Conservation (phyloP, 2,113 vertebrate species). For the Eulemur macaco region DNA sequence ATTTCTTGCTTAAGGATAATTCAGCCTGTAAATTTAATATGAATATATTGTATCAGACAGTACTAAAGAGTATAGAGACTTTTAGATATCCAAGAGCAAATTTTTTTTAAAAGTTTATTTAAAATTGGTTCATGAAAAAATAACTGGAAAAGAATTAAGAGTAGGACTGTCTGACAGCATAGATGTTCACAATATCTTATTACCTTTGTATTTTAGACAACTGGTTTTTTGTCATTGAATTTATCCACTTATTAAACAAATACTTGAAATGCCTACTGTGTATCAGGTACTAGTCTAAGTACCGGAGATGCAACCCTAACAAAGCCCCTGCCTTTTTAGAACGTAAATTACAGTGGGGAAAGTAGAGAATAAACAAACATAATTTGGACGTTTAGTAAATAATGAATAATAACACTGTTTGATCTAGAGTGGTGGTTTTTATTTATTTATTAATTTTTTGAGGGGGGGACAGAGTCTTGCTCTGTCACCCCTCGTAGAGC, state of each 20-base stretch:
- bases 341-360: background rate
- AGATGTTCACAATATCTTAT: background rate
- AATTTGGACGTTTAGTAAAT: slow-evolving; percentile 6
- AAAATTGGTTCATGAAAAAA: slow-evolving; percentile 25
- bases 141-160: background rate
- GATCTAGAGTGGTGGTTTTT: background rate
- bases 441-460: too few relatives aligned
- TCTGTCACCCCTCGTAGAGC: too few relatives aligned
- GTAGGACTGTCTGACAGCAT: background rate
- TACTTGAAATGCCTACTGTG: background rate
- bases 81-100: background rate
- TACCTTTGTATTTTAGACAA: slow-evolving; percentile 23
- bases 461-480: too few relatives aligned
- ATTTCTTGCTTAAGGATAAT: slow-evolving; percentile 39
- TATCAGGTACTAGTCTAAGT: background rate
- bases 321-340: background rate
- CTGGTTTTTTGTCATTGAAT: background rate
- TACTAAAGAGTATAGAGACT: slow-evolving; percentile 20
- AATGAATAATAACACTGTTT: background rate
- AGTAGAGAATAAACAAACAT: background rate
- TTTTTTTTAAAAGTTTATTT: slow-evolving; percentile 36
- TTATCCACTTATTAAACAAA: slow-evolving; percentile 23
- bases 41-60: slow-evolving; percentile 4
- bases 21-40: slow-evolving; percentile 25
- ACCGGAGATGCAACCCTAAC: background rate